A percentile compares a stretch with the other conserved stretches of the same genome.
phyloP scores from a whole-genome alignment of 2,113 vertebrate genomes.

The Halcyon malimbica region DNA sequence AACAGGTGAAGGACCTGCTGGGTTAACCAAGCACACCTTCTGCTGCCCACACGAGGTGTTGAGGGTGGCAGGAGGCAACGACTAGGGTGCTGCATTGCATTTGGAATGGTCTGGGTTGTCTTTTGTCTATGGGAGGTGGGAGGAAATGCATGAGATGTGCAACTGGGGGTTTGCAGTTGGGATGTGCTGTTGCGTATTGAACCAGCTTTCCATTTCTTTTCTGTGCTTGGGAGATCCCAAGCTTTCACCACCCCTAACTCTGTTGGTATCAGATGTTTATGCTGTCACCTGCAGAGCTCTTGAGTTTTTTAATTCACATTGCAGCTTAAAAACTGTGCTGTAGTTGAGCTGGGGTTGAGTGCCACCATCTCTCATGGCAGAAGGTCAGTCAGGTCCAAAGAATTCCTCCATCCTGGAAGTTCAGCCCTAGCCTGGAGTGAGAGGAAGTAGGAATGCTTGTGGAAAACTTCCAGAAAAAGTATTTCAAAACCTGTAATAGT shows the following conservation, averaged over 20 bases:
- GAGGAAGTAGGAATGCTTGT: constrained; percentile 25
- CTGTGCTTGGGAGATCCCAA: background rate
- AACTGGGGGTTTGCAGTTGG: background rate
- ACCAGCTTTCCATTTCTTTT: background rate
- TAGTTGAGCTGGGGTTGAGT: background rate
- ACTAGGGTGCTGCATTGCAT: fast-evolving
- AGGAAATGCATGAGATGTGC: fast-evolving
- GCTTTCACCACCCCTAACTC: background rate
- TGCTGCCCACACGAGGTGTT: background rate
- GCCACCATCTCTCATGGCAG: background rate
- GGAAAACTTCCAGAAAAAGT: constrained; percentile 34
- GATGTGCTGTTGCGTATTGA: background rate
- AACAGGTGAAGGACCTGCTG: background rate
- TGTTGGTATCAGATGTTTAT: background rate
- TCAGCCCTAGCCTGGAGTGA: background rate
- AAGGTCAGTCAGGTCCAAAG: background rate
- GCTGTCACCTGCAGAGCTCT: background rate
- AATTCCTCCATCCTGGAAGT: background rate
- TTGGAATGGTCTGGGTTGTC: background rate
- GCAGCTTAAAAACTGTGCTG: background rate
- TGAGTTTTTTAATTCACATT: background rate
- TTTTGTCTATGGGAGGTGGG: background rate
- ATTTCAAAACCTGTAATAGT: constrained; percentile 27
- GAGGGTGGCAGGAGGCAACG: background rate
- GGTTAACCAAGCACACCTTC: fast-evolving